These are phyloP conservation scores for Chaetodon auriga DNA, from an alignment of 2,113 vertebrate genomes.

Conservation along the genomic window DNA sequence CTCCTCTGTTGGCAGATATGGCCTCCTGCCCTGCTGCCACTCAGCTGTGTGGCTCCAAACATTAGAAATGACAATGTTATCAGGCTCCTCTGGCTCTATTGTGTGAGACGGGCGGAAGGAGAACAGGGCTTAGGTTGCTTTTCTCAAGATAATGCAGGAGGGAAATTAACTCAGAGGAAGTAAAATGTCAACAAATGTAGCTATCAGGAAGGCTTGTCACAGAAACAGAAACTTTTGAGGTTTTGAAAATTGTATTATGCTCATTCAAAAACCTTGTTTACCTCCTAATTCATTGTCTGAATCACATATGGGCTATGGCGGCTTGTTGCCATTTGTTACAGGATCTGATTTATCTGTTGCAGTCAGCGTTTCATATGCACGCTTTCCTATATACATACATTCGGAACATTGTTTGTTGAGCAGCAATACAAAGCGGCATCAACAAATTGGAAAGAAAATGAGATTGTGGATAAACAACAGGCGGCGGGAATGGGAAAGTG, in stretches of 20 bases:
- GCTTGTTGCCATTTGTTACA: not conserved
- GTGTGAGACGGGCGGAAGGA: constrained; percentile 30
- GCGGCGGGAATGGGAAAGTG: not conserved
- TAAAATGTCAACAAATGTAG: constrained; percentile 50
- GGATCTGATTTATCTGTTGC: not conserved
- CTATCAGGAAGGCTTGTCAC: constrained; percentile 28
- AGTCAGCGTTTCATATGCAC: not conserved
- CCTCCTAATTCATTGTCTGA: constrained; percentile 7
- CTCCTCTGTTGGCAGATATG: constrained; percentile 32
- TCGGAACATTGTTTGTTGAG: not conserved
- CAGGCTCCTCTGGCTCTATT: constrained; percentile 13
- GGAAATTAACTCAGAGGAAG: constrained; percentile 54
- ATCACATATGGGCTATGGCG: not conserved
- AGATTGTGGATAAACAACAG: constrained; percentile 15
- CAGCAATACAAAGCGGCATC: not conserved
- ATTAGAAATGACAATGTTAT: constrained; percentile 61
- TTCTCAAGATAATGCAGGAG: constrained; percentile 45
- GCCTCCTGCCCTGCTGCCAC: constrained; percentile 47
- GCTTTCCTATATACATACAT: not conserved
- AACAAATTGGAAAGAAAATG: constrained; percentile 28
- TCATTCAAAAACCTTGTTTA: constrained; percentile 14
- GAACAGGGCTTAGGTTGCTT: constrained; percentile 38
- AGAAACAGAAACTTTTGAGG: constrained; percentile 25
- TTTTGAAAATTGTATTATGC: constrained; percentile 11
- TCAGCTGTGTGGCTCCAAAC: constrained; percentile 43